These are phyloP conservation scores for Polypterus senegalus DNA, from an alignment of 2,113 vertebrate species.

Conservation along the genomic window DNA sequence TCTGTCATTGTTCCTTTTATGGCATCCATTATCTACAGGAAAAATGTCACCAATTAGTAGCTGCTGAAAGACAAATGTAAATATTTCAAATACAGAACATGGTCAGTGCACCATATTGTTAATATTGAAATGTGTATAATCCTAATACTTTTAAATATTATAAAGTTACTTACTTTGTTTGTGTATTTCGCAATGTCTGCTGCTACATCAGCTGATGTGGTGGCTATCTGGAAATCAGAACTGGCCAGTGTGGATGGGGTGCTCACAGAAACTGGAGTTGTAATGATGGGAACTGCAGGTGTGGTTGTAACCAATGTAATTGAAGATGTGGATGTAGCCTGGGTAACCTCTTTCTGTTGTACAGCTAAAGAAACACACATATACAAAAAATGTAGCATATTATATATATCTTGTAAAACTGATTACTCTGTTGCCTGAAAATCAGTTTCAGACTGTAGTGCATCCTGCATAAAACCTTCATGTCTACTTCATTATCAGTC, in stretches of 20 bases:
- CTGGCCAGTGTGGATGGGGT: slow-evolving; percentile 56
- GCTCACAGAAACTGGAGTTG: slow-evolving; percentile 57
- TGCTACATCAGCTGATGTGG: slow-evolving; percentile 84
- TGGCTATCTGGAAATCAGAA: slow-evolving; percentile 77
- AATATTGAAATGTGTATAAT: no score
- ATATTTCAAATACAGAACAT: no score
- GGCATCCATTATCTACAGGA: slow-evolving; percentile 87
- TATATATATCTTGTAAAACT: neutral
- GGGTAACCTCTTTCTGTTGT: slow-evolving; percentile 81
- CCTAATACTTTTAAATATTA: no score
- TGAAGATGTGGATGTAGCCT: slow-evolving; percentile 69
- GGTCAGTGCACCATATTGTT: no score
- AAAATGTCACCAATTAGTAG: neutral
- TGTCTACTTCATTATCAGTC: no score
- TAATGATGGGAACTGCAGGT: slow-evolving; percentile 63
- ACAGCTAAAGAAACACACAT: slow-evolving; percentile 42
- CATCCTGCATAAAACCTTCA: no score
- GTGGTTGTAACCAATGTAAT: slow-evolving; percentile 83
- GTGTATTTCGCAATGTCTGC: slow-evolving; percentile 95
- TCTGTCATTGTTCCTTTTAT: slow-evolving; percentile 98
- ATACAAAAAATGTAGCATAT: neutral
- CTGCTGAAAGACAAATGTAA: neutral
- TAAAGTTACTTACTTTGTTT: slow-evolving; percentile 65
- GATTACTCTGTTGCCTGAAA: neutral
- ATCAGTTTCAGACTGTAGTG: neutral